Conservation (phyloP, 2,113 vertebrate genomes). For the Philantomba maxwellii region DNA sequence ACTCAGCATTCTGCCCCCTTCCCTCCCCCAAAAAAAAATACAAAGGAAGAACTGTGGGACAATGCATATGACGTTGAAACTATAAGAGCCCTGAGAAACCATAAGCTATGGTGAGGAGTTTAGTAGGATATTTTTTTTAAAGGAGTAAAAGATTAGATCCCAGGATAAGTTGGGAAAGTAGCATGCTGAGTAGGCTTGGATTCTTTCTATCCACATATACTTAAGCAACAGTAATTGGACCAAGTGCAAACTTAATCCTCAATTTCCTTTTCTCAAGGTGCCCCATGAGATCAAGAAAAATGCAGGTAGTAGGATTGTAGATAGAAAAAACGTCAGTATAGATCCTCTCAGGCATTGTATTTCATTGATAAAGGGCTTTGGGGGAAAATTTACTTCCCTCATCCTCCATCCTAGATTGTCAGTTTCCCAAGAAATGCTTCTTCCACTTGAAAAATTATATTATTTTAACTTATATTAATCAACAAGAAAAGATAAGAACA, state of each 20-base stretch:
- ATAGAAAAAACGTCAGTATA: background rate
- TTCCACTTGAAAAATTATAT: background rate
- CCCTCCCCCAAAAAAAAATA: background rate
- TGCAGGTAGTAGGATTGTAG: background rate
- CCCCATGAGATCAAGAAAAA: background rate
- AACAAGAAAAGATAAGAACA: background rate
- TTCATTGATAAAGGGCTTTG: background rate
- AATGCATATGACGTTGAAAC: background rate
- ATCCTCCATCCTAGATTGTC: background rate
- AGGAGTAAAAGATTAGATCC: background rate
- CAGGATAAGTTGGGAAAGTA: slow-evolving; percentile 5
- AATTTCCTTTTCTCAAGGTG: background rate
- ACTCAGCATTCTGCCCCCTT: background rate
- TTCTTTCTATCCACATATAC: background rate
- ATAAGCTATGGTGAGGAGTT: background rate
- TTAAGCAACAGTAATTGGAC: background rate
- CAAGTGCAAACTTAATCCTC: background rate
- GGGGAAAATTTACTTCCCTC: background rate
- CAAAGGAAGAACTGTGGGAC: background rate
- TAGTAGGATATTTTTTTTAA: slow-evolving; percentile 5
- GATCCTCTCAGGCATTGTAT: background rate
- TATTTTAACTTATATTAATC: background rate
- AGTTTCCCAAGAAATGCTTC: background rate
- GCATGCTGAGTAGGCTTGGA: background rate
- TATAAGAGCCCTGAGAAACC: background rate